Conservation (phyloP, 2,797 vertebrate species). For the Naso thynnoides region DNA sequence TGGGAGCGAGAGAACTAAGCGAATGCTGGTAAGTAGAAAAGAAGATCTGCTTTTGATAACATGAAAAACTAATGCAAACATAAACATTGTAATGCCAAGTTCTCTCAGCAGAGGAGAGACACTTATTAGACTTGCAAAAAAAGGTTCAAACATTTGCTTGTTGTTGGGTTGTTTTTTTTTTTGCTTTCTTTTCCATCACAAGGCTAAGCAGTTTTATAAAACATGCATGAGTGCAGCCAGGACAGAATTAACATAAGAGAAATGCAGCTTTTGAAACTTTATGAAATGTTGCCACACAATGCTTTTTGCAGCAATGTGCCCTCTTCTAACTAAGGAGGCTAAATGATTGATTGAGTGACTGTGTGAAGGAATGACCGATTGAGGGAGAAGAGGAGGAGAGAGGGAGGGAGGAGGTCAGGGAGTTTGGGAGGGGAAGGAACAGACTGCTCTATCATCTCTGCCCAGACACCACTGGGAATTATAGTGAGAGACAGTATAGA, state of each 20-base stretch:
- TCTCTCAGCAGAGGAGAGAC: constrained; percentile 4
- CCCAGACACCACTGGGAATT: constrained; percentile 73
- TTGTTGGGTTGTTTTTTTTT: background rate
- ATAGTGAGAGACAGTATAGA: constrained; percentile 61
- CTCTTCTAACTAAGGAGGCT: constrained; percentile 12
- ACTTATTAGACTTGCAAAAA: constrained; percentile 12
- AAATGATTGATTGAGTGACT: constrained; percentile 24
- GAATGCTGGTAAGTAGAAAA: constrained; percentile 13
- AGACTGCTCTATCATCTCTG: constrained; percentile 69
- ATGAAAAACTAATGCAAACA: constrained; percentile 19
- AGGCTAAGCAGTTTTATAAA: constrained; percentile 34
- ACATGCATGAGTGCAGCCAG: constrained; percentile 30
- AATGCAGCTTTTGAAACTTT: constrained; percentile 29
- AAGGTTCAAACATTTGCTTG: constrained; percentile 22
- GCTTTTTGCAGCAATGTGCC: constrained; percentile 14
- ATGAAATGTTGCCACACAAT: constrained; percentile 11
- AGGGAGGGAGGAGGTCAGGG: constrained; percentile 11
- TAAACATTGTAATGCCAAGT: constrained; percentile 12
- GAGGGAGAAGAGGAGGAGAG: constrained; percentile 8
- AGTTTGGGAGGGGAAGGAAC: constrained; percentile 40
- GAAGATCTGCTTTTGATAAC: constrained; percentile 24
- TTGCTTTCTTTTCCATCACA: constrained; percentile 4
- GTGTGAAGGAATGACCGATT: constrained; percentile 19
- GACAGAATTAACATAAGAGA: constrained; percentile 29
- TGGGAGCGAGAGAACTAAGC: constrained; percentile 41